These are phyloP conservation scores for Parazoanthus darwini DNA, from an alignment of 92 coral and sea anemone species.

Conservation along the genomic window DNA sequence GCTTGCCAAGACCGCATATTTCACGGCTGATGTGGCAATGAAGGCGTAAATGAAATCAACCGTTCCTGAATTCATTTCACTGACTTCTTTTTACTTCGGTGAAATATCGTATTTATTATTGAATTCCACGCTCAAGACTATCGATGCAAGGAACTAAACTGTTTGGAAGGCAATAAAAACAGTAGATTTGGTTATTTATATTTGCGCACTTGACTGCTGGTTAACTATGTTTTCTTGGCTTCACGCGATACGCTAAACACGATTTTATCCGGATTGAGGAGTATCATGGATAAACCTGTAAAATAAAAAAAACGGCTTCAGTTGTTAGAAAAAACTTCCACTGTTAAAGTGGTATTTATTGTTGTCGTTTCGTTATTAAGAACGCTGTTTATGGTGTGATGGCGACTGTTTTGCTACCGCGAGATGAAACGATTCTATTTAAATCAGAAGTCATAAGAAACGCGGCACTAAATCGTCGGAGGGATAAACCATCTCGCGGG, in stretches of 20 bases:
- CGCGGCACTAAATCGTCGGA: not conserved
- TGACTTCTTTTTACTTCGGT: not conserved
- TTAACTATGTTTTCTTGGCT: not conserved
- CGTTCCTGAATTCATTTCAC: not conserved
- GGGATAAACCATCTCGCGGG: not conserved
- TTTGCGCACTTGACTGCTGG: not conserved
- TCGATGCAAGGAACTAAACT: not conserved
- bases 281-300: not conserved
- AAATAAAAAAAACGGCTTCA: too few relatives aligned
- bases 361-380: too few relatives aligned
- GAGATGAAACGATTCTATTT: not conserved
- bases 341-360: too few relatives aligned
- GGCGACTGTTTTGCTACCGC: not conserved
- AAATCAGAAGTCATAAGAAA: too few relatives aligned
- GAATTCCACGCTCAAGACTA: not conserved
- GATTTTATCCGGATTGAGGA: not conserved
- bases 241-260: not conserved
- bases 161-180: not conserved
- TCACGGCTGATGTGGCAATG: conserved; percentile 42
- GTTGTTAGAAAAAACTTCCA: too few relatives aligned
- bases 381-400: too few relatives aligned
- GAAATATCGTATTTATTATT: not conserved
- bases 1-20: conserved; percentile 40
- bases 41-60: not conserved
- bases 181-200: not conserved